Evolutionary conservation across 92 coral and sea anemone genomes (phyloP), one percentile per base, ranked within the genome.

Genomic region (Phenganax marumi): DNA sequence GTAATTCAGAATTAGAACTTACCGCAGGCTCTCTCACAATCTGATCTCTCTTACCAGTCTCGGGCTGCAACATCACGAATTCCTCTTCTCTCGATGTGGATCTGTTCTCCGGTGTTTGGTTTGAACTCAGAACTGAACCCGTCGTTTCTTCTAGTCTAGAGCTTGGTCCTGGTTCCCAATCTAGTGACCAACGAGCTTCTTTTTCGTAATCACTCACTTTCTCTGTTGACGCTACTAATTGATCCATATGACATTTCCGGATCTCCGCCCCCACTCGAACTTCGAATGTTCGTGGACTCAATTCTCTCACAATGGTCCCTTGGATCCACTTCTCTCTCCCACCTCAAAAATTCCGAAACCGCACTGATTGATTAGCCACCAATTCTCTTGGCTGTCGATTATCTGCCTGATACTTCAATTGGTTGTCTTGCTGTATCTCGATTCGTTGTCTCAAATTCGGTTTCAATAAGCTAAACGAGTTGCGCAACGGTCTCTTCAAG

Each of bases 231-330:
- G n/a, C n/a, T n/a, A n/a, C n/a, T n/a, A n/a, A n/a, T n/a, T n/a
- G n/a, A n/a, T n/a, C n/a, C 54, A 88, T 75, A 80, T 87, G 92
- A 2, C 88, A 84, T 88, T 86, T 7, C 79, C 88, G 63, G 76
- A 62, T 50, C 77, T 80, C 76, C n/a, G n/a, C n/a, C n/a, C n/a
- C n/a, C n/a, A n/a, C n/a, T n/a, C n/a, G n/a, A n/a, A n/a, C n/a
- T n/a, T 71, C 79, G 52, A 76, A 77, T 50, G 87, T 74, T 17
- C 87, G 64, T 46, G 86, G 89, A 50, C 89, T 81, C 79, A 86
- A 39, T 51, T 80, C n/a, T 23, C 56, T 11, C 23, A 72, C 47
- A 49, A 85, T 80, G 14, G 63, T 79, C 11, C 88, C 88, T 1
- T 63, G 86, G 3, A 49, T 61, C 89, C 91, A 87, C 79, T 84